phyloP scores from a whole-genome alignment of 2,888 invertebrate species.

The Crioceris asparagi region DNA sequence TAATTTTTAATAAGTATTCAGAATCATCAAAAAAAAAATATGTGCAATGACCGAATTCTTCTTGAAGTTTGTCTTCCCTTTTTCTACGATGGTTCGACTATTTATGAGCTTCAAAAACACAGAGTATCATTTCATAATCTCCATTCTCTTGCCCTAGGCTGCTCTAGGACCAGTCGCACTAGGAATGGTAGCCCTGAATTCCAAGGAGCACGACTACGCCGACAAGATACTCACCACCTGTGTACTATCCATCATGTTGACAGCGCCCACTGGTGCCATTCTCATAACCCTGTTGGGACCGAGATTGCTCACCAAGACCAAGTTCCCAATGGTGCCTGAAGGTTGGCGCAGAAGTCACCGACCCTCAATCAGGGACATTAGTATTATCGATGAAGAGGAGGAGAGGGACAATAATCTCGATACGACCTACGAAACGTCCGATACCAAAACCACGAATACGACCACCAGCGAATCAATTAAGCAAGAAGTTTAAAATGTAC shows the following conservation, averaged over 20 bases:
- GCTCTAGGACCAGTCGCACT: conserved; percentile 71
- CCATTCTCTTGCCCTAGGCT: no score
- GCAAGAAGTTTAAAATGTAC: not conserved
- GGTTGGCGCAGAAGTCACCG: conserved; percentile 73
- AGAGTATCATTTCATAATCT: no score
- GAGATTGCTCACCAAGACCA: conserved; percentile 45
- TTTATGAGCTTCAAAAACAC: no score
- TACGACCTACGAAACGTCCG: not conserved
- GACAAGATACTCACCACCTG: conserved; percentile 64
- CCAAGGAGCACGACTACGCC: conserved; percentile 47
- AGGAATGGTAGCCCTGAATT: conserved; percentile 46
- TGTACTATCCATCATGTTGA: conserved; percentile 72
- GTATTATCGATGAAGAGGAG: conserved; percentile 76
- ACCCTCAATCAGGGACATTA: conserved; percentile 76
- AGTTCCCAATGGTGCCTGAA: conserved; percentile 46
- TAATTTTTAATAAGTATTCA: no score
- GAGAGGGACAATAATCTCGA: conserved; percentile 30
- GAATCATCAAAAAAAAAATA: no score
- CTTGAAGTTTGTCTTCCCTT: no score
- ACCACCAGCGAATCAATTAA: not conserved
- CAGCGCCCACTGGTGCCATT: conserved; percentile 76
- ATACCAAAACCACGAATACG: not conserved
- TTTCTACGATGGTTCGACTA: no score
- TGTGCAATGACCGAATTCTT: no score
- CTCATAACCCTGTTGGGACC: conserved; percentile 57